Evolutionary conservation across 2,888 invertebrate species (phyloP), one percentile per base, ranked within the genome.

Genomic region (Meloe dianella): DNA sequence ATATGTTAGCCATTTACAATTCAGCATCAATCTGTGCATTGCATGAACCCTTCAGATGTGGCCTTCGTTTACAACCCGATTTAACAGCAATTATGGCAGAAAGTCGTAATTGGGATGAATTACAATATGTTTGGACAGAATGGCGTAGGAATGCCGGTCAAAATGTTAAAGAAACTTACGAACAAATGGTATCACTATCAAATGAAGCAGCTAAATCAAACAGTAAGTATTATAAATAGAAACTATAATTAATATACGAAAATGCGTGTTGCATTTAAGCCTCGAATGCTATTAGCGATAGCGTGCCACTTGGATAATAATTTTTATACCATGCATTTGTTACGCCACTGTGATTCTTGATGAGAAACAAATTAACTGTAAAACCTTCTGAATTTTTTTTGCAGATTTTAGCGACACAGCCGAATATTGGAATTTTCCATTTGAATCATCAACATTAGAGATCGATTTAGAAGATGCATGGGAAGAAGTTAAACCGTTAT

Each of bases 401-500:
- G 4, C 81, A 96, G 96, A 95, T 85, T 95, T 94, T 75, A 91
- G 91, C 1, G 93, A 96, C 78, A 93, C 92, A 0, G 92, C 95
- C 0, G 94, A 93, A 32, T 94, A 93, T 79, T 96, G 97, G 96
- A 91, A 92, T 85, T 91, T 92, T 77, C 91, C 92, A 0, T 97
- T 95, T 79, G 95, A 95, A 77, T 90, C 92, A 0, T 85, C 87
- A 0, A 89, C 91, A 66, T 90, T 97, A 78, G 88, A 91, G 62
- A 86, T 90, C 67, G 94, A 95, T 74, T 84, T 96, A 24, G 93
- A 94, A 64, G 90, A 90, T 69, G 91, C 92, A 56, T 95, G 94
- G 94, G 90, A 92, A 78, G 91, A 91, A 84, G 88, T 97, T 30
- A 90, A 91, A 61, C 96, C 96, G 0, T 85, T 97, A 0, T 97